Base-by-base conservation (phyloP, 30 jellyfish, hydroid and myxozoan species). In the Aurelia coerulea region DNA sequence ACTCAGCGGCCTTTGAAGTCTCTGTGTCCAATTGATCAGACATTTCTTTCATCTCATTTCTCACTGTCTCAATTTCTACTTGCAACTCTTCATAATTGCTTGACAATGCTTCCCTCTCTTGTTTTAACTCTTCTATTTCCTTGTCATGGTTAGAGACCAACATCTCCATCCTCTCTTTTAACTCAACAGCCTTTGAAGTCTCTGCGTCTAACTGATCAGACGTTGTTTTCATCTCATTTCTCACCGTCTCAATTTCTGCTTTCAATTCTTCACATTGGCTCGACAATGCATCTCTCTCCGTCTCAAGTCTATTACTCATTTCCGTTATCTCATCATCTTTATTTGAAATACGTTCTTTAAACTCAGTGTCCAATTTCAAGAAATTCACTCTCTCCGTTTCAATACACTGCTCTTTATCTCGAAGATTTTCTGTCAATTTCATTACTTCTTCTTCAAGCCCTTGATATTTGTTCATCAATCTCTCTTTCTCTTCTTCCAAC, bases 401-500 rank as follows among this genome's bases (percentile, higher is more conserved):
- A 46, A 46, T 3, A 46, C 56, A 46, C 14, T 4, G 11, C 11
- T 46, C 56, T 13, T 46, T 46, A 4, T 13, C 56, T 9, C 56
- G 56, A 46, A 46, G 56, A 6, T 46, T 5, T 46, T 46, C 56
- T 46, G 56, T 9, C 56, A 29, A 4, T 31, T 39, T 51, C 54
- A 29, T 33, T 60, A 71, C 35, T 16, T 29, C 33, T 33, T 39
- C 65, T 41, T 71, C 17, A 41, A 33, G 12, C 35, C 35, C 64
- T 23, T 33, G 31, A 39, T 31, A 71, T 39, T 71, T 68, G 0
- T 71, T 59, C 23, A 39, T 14, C 8, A 71, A 10, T 6, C 35
- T 35, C 23, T 71, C 62, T 50, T 59, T 56, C 65, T 76, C 87
- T 10, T 74, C 53, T 32, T 71, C 81, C 4, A 71, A 42, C 23